These are phyloP conservation scores for Hapalemur alaotrensis DNA, from an alignment of 2,797 vertebrate species.

Conservation along the genomic window DNA sequence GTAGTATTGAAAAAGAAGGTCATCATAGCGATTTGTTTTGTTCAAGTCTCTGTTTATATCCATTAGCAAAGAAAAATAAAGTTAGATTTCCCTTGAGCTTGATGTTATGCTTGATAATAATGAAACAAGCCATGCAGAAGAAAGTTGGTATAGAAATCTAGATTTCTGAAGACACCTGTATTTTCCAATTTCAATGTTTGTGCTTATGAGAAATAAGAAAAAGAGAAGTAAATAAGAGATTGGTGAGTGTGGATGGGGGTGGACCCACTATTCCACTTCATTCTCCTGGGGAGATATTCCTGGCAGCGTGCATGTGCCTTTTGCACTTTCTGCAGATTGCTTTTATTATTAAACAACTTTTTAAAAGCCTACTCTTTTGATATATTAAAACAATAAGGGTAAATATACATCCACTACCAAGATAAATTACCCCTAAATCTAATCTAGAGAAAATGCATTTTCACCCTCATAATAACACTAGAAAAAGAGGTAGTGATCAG, in stretches of 20 bases:
- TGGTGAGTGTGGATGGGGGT: neutral
- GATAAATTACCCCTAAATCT: slow-evolving; percentile 44
- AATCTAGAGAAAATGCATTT: slow-evolving; percentile 42
- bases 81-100: neutral
- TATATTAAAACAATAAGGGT: slow-evolving; percentile 56
- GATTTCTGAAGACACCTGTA: neutral
- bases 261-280: neutral
- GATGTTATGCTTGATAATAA: neutral
- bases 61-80: neutral
- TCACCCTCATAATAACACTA: slow-evolving; percentile 31
- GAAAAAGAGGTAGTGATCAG: slow-evolving; percentile 32
- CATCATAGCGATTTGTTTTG: neutral
- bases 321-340: neutral
- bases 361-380: neutral
- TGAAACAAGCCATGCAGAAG: neutral
- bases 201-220: neutral
- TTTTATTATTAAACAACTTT: slow-evolving; percentile 49
- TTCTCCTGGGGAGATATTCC: neutral
- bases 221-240: neutral
- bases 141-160: neutral
- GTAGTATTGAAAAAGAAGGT: neutral
- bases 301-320: neutral
- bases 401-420: slow-evolving; percentile 35
- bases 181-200: slow-evolving; percentile 26
- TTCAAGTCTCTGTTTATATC: neutral